Conservation (phyloP, 2,888 invertebrate genomes). For the Chrysopilus asiliformis region DNA sequence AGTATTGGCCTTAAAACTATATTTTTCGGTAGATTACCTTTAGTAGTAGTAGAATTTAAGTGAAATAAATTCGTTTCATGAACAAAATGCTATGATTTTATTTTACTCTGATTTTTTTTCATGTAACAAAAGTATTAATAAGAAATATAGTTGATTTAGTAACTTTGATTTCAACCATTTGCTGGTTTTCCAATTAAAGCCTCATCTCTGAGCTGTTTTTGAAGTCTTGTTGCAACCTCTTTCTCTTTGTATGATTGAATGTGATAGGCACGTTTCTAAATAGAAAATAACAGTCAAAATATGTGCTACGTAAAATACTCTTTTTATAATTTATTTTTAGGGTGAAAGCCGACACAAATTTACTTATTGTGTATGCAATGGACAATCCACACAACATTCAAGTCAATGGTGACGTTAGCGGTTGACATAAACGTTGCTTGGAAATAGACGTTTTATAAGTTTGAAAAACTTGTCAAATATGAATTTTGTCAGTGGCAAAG, state of each 20-base stretch:
- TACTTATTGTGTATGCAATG: no score
- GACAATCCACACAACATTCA: no score
- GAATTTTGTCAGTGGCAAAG: no score
- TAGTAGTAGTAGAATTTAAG: not conserved
- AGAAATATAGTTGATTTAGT: not conserved
- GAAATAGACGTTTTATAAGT: no score
- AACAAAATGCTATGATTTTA: not conserved
- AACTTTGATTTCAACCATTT: no score
- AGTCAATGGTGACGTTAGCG: no score
- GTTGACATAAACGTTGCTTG: no score
- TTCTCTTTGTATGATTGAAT: constrained; percentile 32
- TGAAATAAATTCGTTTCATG: not conserved
- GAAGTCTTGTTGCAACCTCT: constrained; percentile 28
- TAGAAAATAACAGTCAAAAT: constrained; percentile 7
- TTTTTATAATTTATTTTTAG: no score
- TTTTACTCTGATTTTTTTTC: not conserved
- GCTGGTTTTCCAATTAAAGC: constrained; percentile 26
- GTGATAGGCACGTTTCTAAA: constrained; percentile 31
- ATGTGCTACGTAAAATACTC: no score
- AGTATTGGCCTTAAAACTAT: no score
- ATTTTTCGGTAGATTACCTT: not conserved
- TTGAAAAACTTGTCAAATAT: no score
- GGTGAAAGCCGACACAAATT: no score
- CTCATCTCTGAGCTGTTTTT: constrained; percentile 32
- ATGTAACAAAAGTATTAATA: not conserved